phyloP scores from a whole-genome alignment of 2,113 vertebrate genomes.

The Myrmecophaga tridactyla region DNA sequence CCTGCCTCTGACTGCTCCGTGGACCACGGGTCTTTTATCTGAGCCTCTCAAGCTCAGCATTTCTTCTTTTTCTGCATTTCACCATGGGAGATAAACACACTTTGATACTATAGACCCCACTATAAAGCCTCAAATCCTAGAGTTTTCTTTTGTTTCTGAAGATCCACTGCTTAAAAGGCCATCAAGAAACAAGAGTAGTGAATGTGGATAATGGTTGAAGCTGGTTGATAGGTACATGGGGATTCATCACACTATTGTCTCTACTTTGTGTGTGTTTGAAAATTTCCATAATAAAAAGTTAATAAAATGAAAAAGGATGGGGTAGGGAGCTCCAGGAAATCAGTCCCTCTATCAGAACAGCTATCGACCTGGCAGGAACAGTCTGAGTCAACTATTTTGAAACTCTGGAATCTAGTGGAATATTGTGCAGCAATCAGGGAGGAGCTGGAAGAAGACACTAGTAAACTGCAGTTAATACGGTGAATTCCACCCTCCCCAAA shows the following conservation, averaged over 20 bases:
- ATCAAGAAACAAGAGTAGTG: not conserved
- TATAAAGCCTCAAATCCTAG: not conserved
- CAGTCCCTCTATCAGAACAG: no score
- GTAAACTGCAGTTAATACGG: no score
- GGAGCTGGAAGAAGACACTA: no score
- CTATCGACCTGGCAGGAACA: no score
- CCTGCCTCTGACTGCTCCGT: not conserved
- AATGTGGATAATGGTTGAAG: not conserved
- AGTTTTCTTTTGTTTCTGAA: not conserved
- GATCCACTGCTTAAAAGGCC: not conserved
- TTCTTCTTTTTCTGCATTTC: not conserved
- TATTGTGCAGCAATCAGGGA: no score
- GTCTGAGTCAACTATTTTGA: no score
- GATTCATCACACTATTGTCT: not conserved
- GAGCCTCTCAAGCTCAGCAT: not conserved
- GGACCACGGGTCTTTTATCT: fast-evolving
- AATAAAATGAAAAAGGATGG: not conserved
- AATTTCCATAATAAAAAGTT: not conserved
- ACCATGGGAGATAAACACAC: not conserved
- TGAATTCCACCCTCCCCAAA: no score
- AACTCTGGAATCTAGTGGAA: no score
- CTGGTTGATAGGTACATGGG: not conserved
- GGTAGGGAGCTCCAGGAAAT: no score
- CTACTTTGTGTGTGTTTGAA: not conserved
- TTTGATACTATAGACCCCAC: not conserved